These are phyloP conservation scores for Plagodis pulveraria DNA, from an alignment of 2,888 invertebrate species.

Conservation along the genomic window DNA sequence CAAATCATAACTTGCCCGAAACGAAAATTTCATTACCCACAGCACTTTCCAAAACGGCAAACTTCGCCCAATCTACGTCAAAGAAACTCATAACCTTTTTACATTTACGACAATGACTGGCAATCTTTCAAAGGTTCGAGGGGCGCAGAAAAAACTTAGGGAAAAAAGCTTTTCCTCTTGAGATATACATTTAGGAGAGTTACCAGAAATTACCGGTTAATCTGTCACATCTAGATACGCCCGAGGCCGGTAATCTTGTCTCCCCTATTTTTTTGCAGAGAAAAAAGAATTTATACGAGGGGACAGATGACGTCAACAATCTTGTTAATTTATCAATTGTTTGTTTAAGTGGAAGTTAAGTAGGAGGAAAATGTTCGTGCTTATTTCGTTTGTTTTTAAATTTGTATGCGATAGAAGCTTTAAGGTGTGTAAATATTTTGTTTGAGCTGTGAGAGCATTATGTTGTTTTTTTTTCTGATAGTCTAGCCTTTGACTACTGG, in stretches of 20 bases:
- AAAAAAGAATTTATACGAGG: constrained; percentile 52
- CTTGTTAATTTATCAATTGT: constrained; percentile 78
- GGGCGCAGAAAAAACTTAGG: constrained; percentile 46
- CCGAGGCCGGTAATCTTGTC: constrained; percentile 68
- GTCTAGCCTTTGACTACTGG: too few relatives aligned
- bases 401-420: too few relatives aligned
- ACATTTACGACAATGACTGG: constrained; percentile 61
- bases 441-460: too few relatives aligned
- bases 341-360: constrained; percentile 62
- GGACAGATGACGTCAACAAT: constrained; percentile 61
- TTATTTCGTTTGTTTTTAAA: constrained; percentile 1
- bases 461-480: too few relatives aligned
- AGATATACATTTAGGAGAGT: constrained; percentile 79
- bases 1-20: constrained; percentile 16
- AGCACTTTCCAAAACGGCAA: constrained; percentile 23
- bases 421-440: too few relatives aligned
- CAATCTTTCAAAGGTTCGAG: constrained; percentile 64
- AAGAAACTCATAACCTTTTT: constrained; percentile 48
- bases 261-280: constrained; percentile 65
- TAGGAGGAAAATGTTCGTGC: constrained; percentile 42
- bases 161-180: constrained; percentile 63
- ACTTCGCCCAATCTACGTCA: constrained; percentile 57
- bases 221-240: constrained; percentile 81
- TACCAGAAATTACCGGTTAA: constrained; percentile 74
- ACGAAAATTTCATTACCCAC: constrained; percentile 20